Conservation (phyloP, 2,113 vertebrate species). For the Amphiprion ocellaris region DNA sequence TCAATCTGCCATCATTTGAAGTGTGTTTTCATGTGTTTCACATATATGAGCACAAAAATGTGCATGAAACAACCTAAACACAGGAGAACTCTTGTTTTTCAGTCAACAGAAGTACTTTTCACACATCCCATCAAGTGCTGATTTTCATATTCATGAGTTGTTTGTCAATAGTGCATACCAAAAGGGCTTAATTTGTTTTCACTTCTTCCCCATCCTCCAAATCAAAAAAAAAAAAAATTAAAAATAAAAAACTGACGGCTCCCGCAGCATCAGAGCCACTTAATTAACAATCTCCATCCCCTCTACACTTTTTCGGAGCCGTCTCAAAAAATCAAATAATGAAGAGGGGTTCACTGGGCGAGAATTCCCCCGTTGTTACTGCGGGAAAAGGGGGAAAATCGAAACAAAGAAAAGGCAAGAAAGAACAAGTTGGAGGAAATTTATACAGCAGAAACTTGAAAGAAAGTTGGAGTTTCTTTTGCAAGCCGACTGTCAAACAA, state of each 20-base stretch:
- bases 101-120: slow-evolving; percentile 24
- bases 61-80: too few relatives aligned
- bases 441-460: neutral
- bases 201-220: slow-evolving; percentile 26
- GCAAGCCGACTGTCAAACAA: too few relatives aligned
- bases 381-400: neutral
- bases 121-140: neutral
- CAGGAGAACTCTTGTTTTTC: neutral
- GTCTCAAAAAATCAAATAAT: slow-evolving; percentile 65
- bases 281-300: slow-evolving; percentile 69
- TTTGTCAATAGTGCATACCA: slow-evolving; percentile 52
- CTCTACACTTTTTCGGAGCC: slow-evolving; percentile 35
- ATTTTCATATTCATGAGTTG: slow-evolving; percentile 70
- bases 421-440: slow-evolving; percentile 12
- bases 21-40: neutral
- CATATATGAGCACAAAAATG: neutral
- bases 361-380: slow-evolving; percentile 43
- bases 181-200: slow-evolving; percentile 68
- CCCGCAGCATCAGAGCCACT: slow-evolving; percentile 52
- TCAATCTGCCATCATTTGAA: neutral
- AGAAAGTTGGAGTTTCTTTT: too few relatives aligned
- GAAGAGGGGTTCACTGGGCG: slow-evolving; percentile 18
- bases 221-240: slow-evolving; percentile 34
- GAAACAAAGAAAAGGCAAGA: slow-evolving; percentile 33
- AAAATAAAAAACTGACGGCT: slow-evolving; percentile 58